Base-by-base conservation (phyloP, 2,797 vertebrate species). In the Ctenopoma multispine region DNA sequence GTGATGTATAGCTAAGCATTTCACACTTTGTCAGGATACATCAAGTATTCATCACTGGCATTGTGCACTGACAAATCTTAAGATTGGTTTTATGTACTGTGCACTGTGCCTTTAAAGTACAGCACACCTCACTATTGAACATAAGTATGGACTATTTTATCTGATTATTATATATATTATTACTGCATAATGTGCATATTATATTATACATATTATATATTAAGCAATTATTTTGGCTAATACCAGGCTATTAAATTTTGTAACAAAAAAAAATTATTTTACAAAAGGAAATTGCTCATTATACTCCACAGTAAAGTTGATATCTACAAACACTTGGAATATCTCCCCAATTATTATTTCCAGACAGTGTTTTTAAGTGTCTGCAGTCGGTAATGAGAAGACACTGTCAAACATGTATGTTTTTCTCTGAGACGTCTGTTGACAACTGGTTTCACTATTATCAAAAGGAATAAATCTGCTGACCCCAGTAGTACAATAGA, bases 151-250 rank as follows among this genome's bases (percentile, higher is more conserved):
- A 46, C 54, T 14, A 58, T 10, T 8, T 4, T 23, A 56, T 69
- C 20, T 63, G 40, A 79, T 59, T n/a, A 62, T 17, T 23, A n/a
- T 63, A 44, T 17, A 34, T 31, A 17, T 31, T 57, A 17, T 40
- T 69, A 23, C 54, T 34, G 31, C 31, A 34, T 79, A 77, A 84
- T n/a, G n/a, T n/a, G n/a, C n/a, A n/a, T n/a, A n/a, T n/a, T n/a
- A n/a, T n/a, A n/a, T n/a, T n/a, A n/a, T n/a, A n/a, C n/a, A n/a
- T n/a, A n/a, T n/a, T n/a, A n/a, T n/a, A n/a, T n/a, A n/a, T n/a
- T n/a, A n/a, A n/a, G n/a, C n/a, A n/a, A n/a, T n/a, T n/a, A 18
- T 63, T 57, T 50, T 11, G 20, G 43, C 10, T 2, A 6, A 38
- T 10, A 15, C 3, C 14, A 27, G n/a, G n/a, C n/a, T n/a, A n/a